Evolutionary conservation across 2,797 vertebrate species (phyloP), one percentile per base, ranked within the genome.

Genomic region (Merluccius polli): DNA sequence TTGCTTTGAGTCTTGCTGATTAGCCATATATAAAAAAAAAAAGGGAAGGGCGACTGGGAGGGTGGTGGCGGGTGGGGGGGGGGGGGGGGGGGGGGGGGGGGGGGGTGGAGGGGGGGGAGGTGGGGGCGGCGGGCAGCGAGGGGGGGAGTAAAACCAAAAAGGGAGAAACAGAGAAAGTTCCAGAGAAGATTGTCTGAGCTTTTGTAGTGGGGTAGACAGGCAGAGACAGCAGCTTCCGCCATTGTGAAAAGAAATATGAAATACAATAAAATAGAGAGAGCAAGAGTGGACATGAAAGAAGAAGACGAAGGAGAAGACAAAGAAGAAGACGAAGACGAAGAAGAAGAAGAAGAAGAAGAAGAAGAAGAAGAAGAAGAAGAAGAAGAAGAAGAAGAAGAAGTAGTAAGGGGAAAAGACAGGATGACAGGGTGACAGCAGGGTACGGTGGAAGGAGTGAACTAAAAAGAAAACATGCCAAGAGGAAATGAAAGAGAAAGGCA

Each of bases 1-100:
- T 86, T 84, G 87, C 87, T 90, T 89, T 84, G 83, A 87, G 82
- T 87, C 89, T 81, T 83, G 77, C 78, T 90, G 87, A 93, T 92
- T 89, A 87, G 83, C 87, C 79, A 76, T 80, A 83, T 82, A n/a
- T 82, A 83, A n/a, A 63, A 52, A 44, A 32, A 48, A 71, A n/a
- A n/a, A n/a, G n/a, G n/a, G n/a, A n/a, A n/a, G n/a, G n/a, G n/a
- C n/a, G n/a, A n/a, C n/a, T n/a, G n/a, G n/a, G n/a, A n/a, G n/a
- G n/a, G n/a, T n/a, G n/a, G n/a, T n/a, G n/a, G n/a, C n/a, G n/a
- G n/a, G n/a, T n/a, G n/a, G n/a, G n/a, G 85, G 78, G 52, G 81
- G 63, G 80, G 35, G 38, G 38, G 38, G 16, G 11, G 38, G 38
- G 16, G 44, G 18, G 16, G 33, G 33, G 33, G 33, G 33, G 5